Evolutionary conservation across 1,140 invertebrate genomes (phyloP), one percentile per base, ranked within the genome.

Genomic region (Sminthurides bifidus): DNA sequence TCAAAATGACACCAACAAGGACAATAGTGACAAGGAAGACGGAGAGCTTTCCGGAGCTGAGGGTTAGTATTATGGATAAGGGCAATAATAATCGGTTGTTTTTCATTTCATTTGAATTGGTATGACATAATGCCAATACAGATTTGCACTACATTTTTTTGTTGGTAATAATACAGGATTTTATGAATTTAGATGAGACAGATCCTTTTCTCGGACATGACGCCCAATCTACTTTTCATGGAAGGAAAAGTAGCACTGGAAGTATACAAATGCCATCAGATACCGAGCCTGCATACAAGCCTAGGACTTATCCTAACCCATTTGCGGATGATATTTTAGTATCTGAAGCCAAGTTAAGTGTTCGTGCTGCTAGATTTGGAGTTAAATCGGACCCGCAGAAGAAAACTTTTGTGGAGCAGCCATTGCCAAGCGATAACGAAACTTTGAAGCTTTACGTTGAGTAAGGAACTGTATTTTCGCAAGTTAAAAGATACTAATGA

Each of bases 21-120:
- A 41, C 0, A 49, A 57, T 30, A 51, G 31, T 43, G 53, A 48
- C 29, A 59, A 62, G 27, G 63, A 65, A 48, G 63, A 65, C 38
- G 63, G 63, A 17, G 63, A 65, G 59, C 40, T 65, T 12, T 43
- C 54, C 12, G 58, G 59, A 17, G 10, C 24, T 5, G 15, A 48
- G n/a, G n/a, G n/a, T n/a, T n/a, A n/a, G n/a, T n/a, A n/a, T n/a
- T n/a, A n/a, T n/a, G n/a, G n/a, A n/a, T n/a, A n/a, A n/a, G n/a
- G n/a, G n/a, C n/a, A n/a, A n/a, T n/a, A n/a, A n/a, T n/a, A n/a
- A n/a, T n/a, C n/a, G n/a, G n/a, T n/a, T n/a, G n/a, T n/a, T n/a
- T n/a, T n/a, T n/a, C n/a, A n/a, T n/a, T n/a, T n/a, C n/a, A n/a
- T n/a, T n/a, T n/a, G n/a, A n/a, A n/a, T n/a, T n/a, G n/a, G n/a